phyloP scores from a whole-genome alignment of 2,797 vertebrate species.

The Amazona finschi region DNA sequence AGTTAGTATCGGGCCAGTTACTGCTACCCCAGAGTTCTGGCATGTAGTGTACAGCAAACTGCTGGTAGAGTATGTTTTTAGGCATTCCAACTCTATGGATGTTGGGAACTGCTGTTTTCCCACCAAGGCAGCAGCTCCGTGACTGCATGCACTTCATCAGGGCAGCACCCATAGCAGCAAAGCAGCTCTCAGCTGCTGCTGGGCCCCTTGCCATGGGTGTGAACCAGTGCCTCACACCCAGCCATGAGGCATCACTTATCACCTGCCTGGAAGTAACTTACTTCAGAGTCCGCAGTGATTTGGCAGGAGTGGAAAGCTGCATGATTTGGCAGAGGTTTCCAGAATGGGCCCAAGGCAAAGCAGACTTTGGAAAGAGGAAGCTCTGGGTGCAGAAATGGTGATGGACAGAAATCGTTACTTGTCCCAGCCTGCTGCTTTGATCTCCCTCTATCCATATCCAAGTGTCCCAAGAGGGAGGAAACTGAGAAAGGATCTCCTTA shows the following conservation, averaged over 20 bases:
- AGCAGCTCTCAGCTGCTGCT: background rate
- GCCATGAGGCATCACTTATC: rapidly evolving
- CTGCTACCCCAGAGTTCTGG: background rate
- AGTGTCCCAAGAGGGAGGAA: background rate
- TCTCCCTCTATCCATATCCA: background rate
- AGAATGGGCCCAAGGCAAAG: background rate
- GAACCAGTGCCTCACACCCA: rapidly evolving
- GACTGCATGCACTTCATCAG: background rate
- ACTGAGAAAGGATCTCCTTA: background rate
- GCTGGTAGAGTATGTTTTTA: background rate
- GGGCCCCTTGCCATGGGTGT: rapidly evolving
- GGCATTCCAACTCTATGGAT: background rate
- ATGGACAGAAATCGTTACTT: background rate
- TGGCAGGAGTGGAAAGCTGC: background rate
- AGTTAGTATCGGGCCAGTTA: background rate
- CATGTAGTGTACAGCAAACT: background rate
- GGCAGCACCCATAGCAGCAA: background rate
- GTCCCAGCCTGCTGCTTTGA: background rate
- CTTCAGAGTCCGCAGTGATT: rapidly evolving
- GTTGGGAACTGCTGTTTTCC: background rate
- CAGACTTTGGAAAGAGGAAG: background rate
- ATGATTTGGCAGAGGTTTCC: background rate
- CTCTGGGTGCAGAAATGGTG: background rate
- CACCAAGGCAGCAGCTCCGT: background rate
- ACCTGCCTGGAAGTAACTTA: background rate